phyloP scores from a whole-genome alignment of 2,113 vertebrate species.

The Ammodramus savannarum region DNA sequence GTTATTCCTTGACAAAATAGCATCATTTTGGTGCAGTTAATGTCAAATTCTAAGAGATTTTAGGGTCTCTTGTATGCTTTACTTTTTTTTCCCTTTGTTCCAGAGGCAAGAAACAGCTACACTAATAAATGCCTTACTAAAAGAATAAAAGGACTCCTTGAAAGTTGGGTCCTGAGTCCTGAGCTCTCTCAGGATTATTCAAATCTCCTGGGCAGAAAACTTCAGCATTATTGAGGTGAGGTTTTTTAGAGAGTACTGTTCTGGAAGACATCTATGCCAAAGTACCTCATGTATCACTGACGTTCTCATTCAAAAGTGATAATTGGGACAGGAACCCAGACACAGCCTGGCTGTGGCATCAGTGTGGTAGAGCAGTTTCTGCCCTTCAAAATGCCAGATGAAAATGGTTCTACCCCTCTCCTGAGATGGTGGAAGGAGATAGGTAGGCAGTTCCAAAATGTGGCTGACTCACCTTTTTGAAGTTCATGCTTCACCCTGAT shows the following conservation, averaged over 20 bases:
- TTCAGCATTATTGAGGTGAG: neutral
- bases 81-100: neutral
- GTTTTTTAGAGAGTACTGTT: neutral
- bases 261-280: neutral
- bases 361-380: neutral
- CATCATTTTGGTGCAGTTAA: neutral
- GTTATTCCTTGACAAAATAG: neutral
- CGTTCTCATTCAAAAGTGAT: neutral
- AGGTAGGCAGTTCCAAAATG: neutral
- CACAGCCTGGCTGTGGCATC: neutral
- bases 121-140: neutral
- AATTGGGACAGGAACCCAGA: neutral
- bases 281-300: neutral
- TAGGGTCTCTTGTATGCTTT: neutral
- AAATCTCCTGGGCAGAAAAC: neutral
- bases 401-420: neutral
- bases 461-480: neutral
- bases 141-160: neutral
- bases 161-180: neutral
- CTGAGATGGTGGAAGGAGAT: neutral
- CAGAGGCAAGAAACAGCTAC: neutral
- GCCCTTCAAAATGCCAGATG: neutral
- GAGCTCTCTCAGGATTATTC: neutral
- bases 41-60: neutral
- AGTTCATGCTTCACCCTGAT: neutral